Conservation (phyloP, 2,888 invertebrate species). For the Watsonalla binaria region DNA sequence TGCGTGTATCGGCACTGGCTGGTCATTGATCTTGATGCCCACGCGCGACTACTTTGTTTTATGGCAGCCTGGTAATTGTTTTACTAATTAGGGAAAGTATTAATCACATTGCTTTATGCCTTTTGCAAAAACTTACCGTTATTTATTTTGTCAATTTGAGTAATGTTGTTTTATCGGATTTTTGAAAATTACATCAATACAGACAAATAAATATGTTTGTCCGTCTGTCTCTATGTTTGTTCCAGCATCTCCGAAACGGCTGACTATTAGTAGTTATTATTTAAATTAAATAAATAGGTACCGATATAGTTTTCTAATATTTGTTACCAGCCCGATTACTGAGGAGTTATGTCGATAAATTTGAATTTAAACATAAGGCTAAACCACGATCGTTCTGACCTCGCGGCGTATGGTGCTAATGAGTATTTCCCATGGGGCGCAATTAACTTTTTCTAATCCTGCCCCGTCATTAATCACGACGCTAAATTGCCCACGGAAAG, state of each 20-base stretch:
- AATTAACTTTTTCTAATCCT: constrained; percentile 31
- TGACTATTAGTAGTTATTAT: no score
- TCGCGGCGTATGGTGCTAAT: constrained; percentile 19
- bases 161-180: neutral
- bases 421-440: constrained; percentile 17
- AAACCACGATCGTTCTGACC: constrained; percentile 9
- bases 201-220: no score
- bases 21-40: constrained; percentile 43
- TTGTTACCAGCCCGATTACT: neutral
- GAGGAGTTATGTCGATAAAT: neutral
- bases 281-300: no score
- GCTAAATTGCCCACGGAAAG: constrained; percentile 20
- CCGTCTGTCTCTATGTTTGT: no score
- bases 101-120: neutral
- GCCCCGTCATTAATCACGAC: constrained; percentile 30
- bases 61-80: constrained; percentile 31
- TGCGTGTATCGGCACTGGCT: constrained; percentile 32
- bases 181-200: no score
- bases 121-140: neutral
- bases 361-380: neutral
- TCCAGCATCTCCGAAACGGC: no score
- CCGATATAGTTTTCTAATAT: neutral
- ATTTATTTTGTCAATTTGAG: neutral
- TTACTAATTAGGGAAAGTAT: constrained; percentile 20
- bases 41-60: constrained; percentile 32